phyloP scores from a whole-genome alignment of 2,797 vertebrate species.

The Mus caroli region DNA sequence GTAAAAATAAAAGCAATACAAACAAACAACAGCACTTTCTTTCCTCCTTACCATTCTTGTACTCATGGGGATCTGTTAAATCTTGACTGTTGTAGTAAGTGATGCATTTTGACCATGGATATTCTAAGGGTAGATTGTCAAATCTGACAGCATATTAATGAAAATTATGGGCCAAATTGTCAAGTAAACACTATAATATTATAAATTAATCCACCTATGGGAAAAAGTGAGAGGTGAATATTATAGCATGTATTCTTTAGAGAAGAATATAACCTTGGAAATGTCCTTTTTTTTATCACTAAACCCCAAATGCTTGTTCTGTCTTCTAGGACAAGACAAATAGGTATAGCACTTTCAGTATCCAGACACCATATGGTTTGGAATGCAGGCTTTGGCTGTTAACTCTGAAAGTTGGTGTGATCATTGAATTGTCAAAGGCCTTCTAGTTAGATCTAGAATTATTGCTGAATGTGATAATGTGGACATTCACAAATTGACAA shows the following conservation, averaged over 20 bases:
- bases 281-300: not conserved
- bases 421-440: not conserved
- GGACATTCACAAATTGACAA: not conserved
- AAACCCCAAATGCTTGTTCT: not conserved
- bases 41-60: not conserved
- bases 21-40: not conserved
- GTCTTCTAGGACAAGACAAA: not conserved
- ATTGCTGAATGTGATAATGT: not conserved
- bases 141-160: not conserved
- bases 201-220: not conserved
- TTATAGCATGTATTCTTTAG: not conserved
- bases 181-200: not conserved
- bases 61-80: not conserved
- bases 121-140: not conserved
- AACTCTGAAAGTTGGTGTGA: not conserved
- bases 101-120: not conserved
- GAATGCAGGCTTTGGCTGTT: not conserved
- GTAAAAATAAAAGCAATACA: not conserved
- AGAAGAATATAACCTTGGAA: not conserved
- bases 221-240: not conserved
- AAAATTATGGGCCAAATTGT: not conserved
- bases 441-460: not conserved
- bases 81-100: not conserved
- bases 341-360: not conserved
- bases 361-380: no score